Evolutionary conservation across 2,797 vertebrate species (phyloP).

Genomic region (Gobio occitaniae): DNA sequence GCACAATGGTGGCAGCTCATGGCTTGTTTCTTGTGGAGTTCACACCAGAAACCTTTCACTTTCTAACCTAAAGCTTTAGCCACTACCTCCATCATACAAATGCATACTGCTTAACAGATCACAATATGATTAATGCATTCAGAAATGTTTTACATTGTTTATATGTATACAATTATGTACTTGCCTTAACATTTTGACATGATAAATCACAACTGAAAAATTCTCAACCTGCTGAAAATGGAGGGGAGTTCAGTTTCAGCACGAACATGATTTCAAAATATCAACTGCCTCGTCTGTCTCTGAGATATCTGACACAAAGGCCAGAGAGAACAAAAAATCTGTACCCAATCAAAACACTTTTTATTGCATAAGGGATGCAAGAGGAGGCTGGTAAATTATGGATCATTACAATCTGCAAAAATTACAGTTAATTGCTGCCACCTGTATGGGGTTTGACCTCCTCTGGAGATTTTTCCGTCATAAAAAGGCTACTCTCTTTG

Average conservation of each 20-base stretch:
- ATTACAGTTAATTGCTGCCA: conserved; percentile 91
- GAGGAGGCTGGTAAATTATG: conserved; percentile 81
- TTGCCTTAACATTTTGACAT: conserved; percentile 2
- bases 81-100: not conserved
- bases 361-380: conserved; percentile 76
- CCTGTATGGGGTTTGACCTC: conserved; percentile 86
- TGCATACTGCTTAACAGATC: not conserved
- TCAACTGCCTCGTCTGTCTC: conserved; percentile 64
- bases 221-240: not conserved
- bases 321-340: conserved; percentile 72
- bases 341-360: conserved; percentile 78
- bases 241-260: not conserved
- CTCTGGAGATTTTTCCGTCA: conserved; percentile 82
- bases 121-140: not conserved
- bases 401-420: conserved; percentile 89
- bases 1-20: not conserved
- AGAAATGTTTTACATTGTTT: not conserved
- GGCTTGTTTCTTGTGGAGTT: not conserved
- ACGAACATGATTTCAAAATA: conserved; percentile 31
- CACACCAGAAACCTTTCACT: not conserved
- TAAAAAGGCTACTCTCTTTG: conserved; percentile 76
- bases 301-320: conserved; percentile 74
- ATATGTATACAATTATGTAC: conserved; percentile 2
- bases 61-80: not conserved
- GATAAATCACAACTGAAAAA: conserved; percentile 1